These are phyloP conservation scores for Zootermopsis nevadensis DNA, from an alignment of 2,888 invertebrate species.

Conservation along the genomic window DNA sequence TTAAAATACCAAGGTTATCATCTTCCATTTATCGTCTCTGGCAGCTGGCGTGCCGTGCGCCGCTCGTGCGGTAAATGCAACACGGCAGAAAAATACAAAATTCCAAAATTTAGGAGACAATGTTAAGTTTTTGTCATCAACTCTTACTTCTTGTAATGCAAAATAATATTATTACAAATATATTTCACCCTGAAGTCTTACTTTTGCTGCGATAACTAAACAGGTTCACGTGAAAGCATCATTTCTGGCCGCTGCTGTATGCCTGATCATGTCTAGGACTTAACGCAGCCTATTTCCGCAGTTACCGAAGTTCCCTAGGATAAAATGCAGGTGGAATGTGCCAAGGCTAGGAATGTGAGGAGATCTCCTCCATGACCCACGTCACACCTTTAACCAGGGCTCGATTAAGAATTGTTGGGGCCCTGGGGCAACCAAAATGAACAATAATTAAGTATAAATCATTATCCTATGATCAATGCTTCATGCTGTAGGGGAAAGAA, in stretches of 20 bases:
- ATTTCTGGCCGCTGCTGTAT: neutral
- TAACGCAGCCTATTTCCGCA: no score
- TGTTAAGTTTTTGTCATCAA: neutral
- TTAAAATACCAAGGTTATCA: neutral
- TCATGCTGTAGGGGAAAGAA: no score
- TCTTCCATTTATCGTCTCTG: slow-evolving; percentile 8
- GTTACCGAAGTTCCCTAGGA: no score
- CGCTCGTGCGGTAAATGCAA: slow-evolving; percentile 11
- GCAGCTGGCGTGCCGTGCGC: neutral
- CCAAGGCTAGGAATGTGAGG: no score
- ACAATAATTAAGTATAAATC: no score
- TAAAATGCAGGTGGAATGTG: no score
- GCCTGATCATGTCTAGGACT: neutral
- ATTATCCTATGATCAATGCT: no score
- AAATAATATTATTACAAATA: neutral
- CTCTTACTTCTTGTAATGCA: neutral
- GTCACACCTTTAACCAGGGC: no score
- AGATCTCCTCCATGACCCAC: no score
- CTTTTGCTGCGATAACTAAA: neutral
- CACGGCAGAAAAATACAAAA: slow-evolving; percentile 17
- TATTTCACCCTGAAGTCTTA: neutral
- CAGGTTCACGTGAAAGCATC: neutral
- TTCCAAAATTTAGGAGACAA: neutral
- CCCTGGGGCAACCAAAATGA: no score
- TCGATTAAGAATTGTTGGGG: no score